Evolutionary conservation across 2,113 vertebrate species (phyloP).

Genomic region (Istiophorus platypterus): DNA sequence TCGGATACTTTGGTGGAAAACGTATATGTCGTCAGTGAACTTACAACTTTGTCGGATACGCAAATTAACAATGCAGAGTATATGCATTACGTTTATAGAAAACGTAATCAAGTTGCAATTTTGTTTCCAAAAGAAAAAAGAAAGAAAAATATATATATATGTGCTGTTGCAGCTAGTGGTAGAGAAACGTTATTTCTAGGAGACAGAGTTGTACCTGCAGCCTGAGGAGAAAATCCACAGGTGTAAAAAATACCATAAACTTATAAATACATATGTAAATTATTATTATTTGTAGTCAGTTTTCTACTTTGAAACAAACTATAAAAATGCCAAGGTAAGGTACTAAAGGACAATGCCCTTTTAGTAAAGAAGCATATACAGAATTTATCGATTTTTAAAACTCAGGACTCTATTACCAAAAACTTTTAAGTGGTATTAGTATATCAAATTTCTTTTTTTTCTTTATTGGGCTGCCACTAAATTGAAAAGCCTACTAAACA

Average conservation of each 20-base stretch:
- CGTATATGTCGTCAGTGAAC: too few relatives aligned
- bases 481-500: too few relatives aligned
- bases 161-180: not conserved
- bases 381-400: not conserved
- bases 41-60: too few relatives aligned
- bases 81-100: too few relatives aligned
- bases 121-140: not conserved
- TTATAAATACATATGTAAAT: not conserved
- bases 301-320: not conserved
- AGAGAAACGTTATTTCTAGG: not conserved
- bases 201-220: not conserved
- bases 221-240: too few relatives aligned
- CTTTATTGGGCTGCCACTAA: too few relatives aligned
- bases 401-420: not conserved
- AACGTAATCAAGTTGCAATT: not conserved
- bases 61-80: too few relatives aligned
- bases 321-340: not conserved
- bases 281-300: not conserved
- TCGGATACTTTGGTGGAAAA: too few relatives aligned
- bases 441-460: too few relatives aligned
- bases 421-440: too few relatives aligned
- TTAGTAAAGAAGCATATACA: not conserved
- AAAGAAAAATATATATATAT: too few relatives aligned
- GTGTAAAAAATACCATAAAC: not conserved
- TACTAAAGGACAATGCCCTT: not conserved